Evolutionary conservation across 2,113 vertebrate species (phyloP), one percentile per base, ranked within the genome.

Genomic region (Vicugna pacos): DNA sequence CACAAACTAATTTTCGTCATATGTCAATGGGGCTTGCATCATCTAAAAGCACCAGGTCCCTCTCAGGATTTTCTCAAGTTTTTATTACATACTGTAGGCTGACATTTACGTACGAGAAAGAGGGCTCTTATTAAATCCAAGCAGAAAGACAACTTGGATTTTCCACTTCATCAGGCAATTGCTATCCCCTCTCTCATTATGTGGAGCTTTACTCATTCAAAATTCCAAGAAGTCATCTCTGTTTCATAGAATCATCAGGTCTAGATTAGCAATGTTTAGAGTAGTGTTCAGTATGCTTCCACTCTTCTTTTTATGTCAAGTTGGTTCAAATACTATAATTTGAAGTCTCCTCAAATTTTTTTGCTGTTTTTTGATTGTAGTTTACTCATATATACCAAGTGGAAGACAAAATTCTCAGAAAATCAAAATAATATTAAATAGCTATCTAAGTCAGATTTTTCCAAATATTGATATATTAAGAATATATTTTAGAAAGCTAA

Each of bases 401-500:
- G 24, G 14, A 38, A 90, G 4, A 90, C 5, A 64, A 89, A 91
- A 89, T 54, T 2, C 38, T 70, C 35, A 81, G 28, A 94, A 90
- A 64, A 86, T 42, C 4, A 83, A 83, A 93, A 92, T 9, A 38
- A 84, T 15, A 67, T 35, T n/a, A 67, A 87, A 30, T 20, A 56
- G 16, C 2, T 84, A 2, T n/a, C 20, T 75, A 60, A 80, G 54
- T 70, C 19, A 52, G n/a, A 42, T 42, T 77, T 94, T 80, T 69
- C 42, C 11, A 72, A 75, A 3, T 9, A 38, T n/a, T 30, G 3
- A 54, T 58, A 46, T 32, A 62, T 19, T 81, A 65, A 64, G 4
- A 12, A 35, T 60, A 91, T 30, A 80, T 91, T 88, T 95, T 65
- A 48, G 67, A 60, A 90, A 76, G 50, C 35, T 76, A 75, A 75